Conservation (phyloP, 2,888 invertebrate genomes). For the Myopa testacea region DNA sequence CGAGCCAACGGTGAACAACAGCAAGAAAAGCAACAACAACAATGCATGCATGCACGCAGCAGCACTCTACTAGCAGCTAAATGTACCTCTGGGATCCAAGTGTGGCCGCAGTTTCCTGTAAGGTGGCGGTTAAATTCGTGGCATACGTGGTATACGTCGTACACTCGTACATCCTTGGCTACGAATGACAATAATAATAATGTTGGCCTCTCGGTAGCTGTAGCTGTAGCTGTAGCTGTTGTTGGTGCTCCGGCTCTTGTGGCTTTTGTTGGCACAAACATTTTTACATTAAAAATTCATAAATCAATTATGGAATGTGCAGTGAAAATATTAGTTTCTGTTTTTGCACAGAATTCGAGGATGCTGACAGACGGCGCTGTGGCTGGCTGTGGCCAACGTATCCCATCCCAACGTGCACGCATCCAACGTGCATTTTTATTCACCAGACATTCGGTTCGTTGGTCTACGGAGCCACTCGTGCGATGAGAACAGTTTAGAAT, state of each 20-base stretch:
- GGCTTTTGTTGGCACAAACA: constrained; percentile 41
- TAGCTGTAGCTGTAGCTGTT: constrained; percentile 1
- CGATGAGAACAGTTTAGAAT: constrained; percentile 60
- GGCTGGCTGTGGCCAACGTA: constrained; percentile 5
- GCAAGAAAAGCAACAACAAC: background rate
- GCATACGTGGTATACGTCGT: constrained; percentile 22
- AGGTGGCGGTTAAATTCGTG: constrained; percentile 35
- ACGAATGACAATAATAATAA: constrained; percentile 26
- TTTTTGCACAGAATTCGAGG: constrained; percentile 35
- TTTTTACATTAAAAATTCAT: constrained; percentile 67
- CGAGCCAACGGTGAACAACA: background rate
- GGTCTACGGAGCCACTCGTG: background rate
- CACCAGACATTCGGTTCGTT: background rate
- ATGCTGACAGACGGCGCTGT: constrained; percentile 3
- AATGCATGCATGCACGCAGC: constrained; percentile 4
- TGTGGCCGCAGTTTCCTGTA: constrained; percentile 20
- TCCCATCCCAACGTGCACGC: constrained; percentile 7
- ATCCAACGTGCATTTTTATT: background rate
- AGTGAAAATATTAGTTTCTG: constrained; percentile 54
- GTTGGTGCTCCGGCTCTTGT: constrained; percentile 15
- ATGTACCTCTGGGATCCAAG: constrained; percentile 17
- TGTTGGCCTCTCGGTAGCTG: constrained; percentile 14
- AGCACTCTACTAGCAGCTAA: constrained; percentile 15
- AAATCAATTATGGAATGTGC: constrained; percentile 67
- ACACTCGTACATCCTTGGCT: constrained; percentile 3